These are phyloP conservation scores for Epinotia bilunana DNA, from an alignment of 2,888 invertebrate species.

Conservation along the genomic window DNA sequence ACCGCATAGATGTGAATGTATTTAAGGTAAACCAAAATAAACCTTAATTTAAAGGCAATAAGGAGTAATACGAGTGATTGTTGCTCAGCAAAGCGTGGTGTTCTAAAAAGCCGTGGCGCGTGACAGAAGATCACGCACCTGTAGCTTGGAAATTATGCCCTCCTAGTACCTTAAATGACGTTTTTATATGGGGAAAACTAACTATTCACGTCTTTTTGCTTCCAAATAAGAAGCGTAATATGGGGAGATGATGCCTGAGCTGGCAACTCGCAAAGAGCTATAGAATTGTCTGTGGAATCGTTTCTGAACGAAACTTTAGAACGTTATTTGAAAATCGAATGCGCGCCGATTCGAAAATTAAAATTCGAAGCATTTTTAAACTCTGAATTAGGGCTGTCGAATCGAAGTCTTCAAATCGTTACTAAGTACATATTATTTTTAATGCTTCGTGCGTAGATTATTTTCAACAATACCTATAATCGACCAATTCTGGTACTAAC, in stretches of 20 bases:
- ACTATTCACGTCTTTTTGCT: not conserved
- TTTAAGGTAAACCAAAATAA: not conserved
- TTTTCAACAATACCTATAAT: no score
- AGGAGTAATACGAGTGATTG: conserved; percentile 8
- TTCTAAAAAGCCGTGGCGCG: conserved; percentile 59
- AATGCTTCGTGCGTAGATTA: no score
- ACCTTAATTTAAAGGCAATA: not conserved
- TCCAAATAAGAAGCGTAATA: not conserved
- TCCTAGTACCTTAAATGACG: not conserved
- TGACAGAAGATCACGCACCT: conserved; percentile 47
- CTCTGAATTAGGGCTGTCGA: not conserved
- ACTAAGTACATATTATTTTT: no score
- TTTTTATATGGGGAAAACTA: not conserved
- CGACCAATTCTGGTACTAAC: no score
- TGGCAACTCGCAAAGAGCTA: conserved; percentile 25
- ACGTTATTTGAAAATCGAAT: not conserved
- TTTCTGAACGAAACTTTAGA: not conserved
- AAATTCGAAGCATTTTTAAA: conserved; percentile 1
- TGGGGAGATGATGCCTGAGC: conserved; percentile 21
- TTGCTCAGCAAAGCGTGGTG: conserved; percentile 52
- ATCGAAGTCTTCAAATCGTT: no score
- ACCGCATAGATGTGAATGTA: not conserved
- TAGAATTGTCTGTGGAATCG: conserved; percentile 14
- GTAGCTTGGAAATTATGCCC: conserved; percentile 26
- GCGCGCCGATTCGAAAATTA: conserved; percentile 2